phyloP scores from a whole-genome alignment of 2,113 vertebrate species.

The Marmota monax region DNA sequence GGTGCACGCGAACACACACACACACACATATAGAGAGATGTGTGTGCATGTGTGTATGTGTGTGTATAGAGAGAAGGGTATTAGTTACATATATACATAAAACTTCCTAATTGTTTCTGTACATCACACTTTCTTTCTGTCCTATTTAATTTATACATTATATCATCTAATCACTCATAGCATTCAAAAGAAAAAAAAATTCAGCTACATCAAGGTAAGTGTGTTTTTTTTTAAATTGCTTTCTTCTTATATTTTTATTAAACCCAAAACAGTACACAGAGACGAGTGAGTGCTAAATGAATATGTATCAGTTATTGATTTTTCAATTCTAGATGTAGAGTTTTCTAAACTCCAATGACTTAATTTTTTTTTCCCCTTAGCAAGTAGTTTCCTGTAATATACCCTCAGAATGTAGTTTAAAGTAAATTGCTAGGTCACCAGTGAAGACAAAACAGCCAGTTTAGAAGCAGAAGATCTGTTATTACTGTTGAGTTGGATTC shows the following conservation, averaged over 20 bases:
- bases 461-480: not conserved
- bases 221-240: not conserved
- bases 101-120: not conserved
- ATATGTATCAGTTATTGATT: not conserved
- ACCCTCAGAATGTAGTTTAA: not conserved
- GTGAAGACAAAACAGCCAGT: not conserved
- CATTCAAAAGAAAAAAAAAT: too few relatives aligned
- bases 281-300: not conserved
- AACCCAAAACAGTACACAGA: not conserved
- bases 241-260: not conserved
- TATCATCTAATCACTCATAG: not conserved
- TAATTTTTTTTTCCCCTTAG: not conserved
- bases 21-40: too few relatives aligned
- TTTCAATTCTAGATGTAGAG: not conserved
- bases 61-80: too few relatives aligned
- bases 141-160: not conserved
- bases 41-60: not conserved
- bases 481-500: not conserved
- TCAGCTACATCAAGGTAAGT: not conserved
- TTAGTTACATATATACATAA: not conserved
- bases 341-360: not conserved
- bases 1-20: accelerated
- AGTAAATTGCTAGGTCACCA: not conserved
- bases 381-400: not conserved
- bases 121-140: not conserved